phyloP scores from a whole-genome alignment of 2,797 vertebrate genomes.

The Sebastes oblongus region DNA sequence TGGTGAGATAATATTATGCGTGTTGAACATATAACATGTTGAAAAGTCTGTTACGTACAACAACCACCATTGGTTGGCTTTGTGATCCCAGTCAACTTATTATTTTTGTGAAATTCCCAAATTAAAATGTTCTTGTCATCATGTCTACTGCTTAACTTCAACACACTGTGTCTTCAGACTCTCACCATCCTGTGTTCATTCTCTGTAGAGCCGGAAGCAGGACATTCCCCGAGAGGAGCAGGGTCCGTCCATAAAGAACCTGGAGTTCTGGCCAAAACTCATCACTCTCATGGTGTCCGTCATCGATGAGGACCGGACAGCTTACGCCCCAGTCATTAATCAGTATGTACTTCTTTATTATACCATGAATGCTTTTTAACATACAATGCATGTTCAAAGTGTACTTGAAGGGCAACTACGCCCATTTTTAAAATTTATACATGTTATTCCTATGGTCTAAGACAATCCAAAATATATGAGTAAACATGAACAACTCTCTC shows the following conservation, averaged over 20 bases:
- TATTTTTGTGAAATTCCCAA: neutral
- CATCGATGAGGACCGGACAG: constrained; percentile 95
- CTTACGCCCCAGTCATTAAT: constrained; percentile 95
- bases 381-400: neutral
- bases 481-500: no score
- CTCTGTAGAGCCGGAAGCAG: constrained; percentile 89
- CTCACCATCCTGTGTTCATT: neutral
- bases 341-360: constrained; percentile 86
- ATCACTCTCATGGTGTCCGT: constrained; percentile 98
- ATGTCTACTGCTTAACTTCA: neutral
- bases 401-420: neutral
- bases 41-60: neutral
- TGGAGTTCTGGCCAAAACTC: constrained; percentile 98
- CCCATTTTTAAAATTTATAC: accelerated
- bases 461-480: no score
- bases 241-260: constrained; percentile 94
- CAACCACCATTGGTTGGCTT: neutral
- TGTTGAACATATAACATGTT: neutral
- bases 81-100: neutral
- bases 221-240: constrained; percentile 94
- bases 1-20: neutral
- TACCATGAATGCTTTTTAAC: neutral
- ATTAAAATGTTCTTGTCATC: neutral
- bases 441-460: no score
- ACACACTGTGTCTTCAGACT: neutral